Conservation (phyloP, 92 coral and sea anemone species). For the Umimayanthus chanpuru region DNA sequence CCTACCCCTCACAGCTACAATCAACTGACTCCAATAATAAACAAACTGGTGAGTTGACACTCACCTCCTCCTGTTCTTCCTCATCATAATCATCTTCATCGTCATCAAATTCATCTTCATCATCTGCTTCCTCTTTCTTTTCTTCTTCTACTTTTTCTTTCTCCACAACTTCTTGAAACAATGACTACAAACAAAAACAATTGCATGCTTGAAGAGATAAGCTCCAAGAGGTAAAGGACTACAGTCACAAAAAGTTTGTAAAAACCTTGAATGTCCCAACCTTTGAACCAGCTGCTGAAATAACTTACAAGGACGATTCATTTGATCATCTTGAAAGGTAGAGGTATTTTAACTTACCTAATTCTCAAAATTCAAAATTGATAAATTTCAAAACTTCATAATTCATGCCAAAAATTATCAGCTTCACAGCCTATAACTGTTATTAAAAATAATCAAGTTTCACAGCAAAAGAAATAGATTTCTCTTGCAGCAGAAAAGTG, state of each 20-base stretch:
- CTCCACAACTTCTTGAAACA: slow-evolving; percentile 65
- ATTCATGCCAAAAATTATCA: no score
- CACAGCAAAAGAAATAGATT: no score
- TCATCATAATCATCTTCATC: slow-evolving; percentile 88
- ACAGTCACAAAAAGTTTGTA: no score
- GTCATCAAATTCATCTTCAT: slow-evolving; percentile 60
- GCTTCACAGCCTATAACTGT: no score
- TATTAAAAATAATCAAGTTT: no score
- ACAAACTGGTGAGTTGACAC: not conserved
- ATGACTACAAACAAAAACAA: slow-evolving; percentile 46
- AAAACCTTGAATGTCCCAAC: not conserved
- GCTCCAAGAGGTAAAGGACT: not conserved
- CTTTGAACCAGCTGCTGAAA: no score
- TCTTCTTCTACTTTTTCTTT: slow-evolving; percentile 48
- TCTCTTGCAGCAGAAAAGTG: no score
- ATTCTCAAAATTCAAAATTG: slow-evolving; percentile 22
- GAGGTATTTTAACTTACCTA: not conserved
- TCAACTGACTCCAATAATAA: no score
- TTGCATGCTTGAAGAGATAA: not conserved
- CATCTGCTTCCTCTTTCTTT: slow-evolving; percentile 43
- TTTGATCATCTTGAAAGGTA: not conserved
- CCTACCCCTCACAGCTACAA: no score
- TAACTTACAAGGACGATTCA: not conserved
- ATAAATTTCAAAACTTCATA: no score
- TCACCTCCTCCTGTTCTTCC: slow-evolving; percentile 96